Evolutionary conservation across 2,797 vertebrate species (phyloP).

Genomic region (Poecilia gillii): DNA sequence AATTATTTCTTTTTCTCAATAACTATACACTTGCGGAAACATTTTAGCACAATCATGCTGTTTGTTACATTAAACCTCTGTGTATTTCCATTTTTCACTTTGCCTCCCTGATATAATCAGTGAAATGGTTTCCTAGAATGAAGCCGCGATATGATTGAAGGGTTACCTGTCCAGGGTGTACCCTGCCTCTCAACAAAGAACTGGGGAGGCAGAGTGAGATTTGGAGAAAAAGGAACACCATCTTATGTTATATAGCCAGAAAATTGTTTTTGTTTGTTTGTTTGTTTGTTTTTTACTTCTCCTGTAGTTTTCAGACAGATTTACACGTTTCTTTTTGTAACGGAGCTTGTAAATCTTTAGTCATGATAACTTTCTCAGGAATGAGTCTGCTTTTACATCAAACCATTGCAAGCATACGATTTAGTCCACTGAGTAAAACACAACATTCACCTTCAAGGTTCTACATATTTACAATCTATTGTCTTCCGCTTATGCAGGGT

Average conservation of each 20-base stretch:
- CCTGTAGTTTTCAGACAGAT: not conserved
- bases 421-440: not conserved
- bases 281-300: not conserved
- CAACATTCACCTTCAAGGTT: not conserved
- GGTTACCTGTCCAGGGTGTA: not conserved
- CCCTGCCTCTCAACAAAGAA: not conserved
- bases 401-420: not conserved
- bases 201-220: not conserved
- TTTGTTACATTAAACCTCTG: not conserved
- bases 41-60: not conserved
- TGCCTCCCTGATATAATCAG: not conserved
- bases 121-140: not conserved
- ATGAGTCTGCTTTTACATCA: not conserved
- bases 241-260: not conserved
- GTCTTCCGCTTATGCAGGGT: not conserved
- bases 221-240: not conserved
- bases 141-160: not conserved
- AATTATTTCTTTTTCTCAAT: not conserved
- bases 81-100: not conserved
- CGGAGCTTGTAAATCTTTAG: too few relatives aligned
- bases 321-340: not conserved
- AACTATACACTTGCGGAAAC: not conserved
- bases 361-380: not conserved
- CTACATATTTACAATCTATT: not conserved
- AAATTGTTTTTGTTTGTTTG: too few relatives aligned